phyloP scores from a whole-genome alignment of 2,888 invertebrate species.

The Sialis lutaria region DNA sequence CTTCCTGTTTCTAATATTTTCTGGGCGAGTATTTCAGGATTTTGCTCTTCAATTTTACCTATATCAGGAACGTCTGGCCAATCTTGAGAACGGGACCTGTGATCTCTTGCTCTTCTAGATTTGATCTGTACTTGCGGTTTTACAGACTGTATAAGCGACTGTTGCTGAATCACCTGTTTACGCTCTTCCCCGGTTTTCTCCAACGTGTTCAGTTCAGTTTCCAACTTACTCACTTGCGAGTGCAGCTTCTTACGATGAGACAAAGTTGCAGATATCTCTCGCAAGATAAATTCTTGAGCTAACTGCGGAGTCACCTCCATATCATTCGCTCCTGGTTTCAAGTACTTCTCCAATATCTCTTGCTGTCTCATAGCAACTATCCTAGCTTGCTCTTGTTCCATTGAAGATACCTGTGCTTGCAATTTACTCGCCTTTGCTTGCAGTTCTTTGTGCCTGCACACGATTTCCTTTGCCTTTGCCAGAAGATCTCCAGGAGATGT shows the following conservation, averaged over 20 bases:
- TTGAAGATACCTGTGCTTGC: constrained; percentile 57
- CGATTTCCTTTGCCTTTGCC: constrained; percentile 81
- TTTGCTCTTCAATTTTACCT: constrained; percentile 81
- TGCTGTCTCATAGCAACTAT: constrained; percentile 55
- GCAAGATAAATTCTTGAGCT: constrained; percentile 66
- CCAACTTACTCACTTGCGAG: constrained; percentile 60
- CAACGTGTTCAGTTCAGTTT: constrained; percentile 57
- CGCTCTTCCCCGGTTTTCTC: constrained; percentile 53
- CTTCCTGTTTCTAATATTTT: constrained; percentile 80
- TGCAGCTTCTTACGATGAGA: constrained; percentile 72
- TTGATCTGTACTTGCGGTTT: constrained; percentile 17
- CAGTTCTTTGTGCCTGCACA: constrained; percentile 78
- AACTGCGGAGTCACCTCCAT: constrained; percentile 45
- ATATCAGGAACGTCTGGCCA: constrained; percentile 86
- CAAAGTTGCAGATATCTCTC: constrained; percentile 72
- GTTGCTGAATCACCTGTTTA: constrained; percentile 23
- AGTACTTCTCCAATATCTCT: constrained; percentile 57
- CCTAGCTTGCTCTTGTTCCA: constrained; percentile 61
- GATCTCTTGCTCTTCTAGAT: constrained; percentile 47
- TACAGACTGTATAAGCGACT: constrained; percentile 22
- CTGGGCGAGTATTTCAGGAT: constrained; percentile 76
- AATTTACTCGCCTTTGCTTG: constrained; percentile 77
- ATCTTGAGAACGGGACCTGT: constrained; percentile 67
- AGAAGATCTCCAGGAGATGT: constrained; percentile 70
- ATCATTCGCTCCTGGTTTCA: constrained; percentile 34